Base-by-base conservation (phyloP, 2,888 invertebrate species). In the Acronicta leporina region DNA sequence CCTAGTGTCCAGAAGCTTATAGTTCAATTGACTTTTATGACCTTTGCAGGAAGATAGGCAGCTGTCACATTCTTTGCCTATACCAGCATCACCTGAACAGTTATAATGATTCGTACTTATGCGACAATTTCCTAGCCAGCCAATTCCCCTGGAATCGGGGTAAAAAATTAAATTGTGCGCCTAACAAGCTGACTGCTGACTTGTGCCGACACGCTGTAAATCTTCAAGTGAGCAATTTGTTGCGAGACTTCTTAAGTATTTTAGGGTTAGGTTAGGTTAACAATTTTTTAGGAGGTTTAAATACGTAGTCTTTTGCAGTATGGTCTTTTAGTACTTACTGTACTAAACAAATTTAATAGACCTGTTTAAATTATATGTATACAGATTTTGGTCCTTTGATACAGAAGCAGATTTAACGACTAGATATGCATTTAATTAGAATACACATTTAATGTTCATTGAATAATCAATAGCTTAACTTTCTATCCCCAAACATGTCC, bases 91-190 rank as follows among this genome's bases (percentile, higher is more conserved):
- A 63, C 14, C 51, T 46, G 69, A 55, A 70, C 70, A 70, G 71
- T 72, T 74, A 74, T 65, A 70, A 74, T 72, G 46, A 44, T 56
- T 48, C 51, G 56, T 57, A 57, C 60, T 65, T 63, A 57, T 69
- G 70, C 63, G 69, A 54, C 70, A 66, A 72, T 74, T 66, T 72
- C 44, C 69, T 68, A 68, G 55, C 45, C 63, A 51, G 62, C 57
- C 73, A 70, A 70, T 74, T 70, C 60, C 68, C 57, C 59, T 67
- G 73, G 63, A 72, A 70, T 74, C 63, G 75, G 67, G 61, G 68
- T 79, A 82, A 86, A 86, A 82, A 80, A 82, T 79, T 63, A 80
- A 85, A 84, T 80, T 80, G 77, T 82, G 51, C 74, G 79, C 79
- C 80, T 85, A 86, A 87, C 85, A 82, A 86, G 75, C 58, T 74